Base-by-base conservation (phyloP, 2,113 vertebrate genomes). In the Scophthalmus maximus region DNA sequence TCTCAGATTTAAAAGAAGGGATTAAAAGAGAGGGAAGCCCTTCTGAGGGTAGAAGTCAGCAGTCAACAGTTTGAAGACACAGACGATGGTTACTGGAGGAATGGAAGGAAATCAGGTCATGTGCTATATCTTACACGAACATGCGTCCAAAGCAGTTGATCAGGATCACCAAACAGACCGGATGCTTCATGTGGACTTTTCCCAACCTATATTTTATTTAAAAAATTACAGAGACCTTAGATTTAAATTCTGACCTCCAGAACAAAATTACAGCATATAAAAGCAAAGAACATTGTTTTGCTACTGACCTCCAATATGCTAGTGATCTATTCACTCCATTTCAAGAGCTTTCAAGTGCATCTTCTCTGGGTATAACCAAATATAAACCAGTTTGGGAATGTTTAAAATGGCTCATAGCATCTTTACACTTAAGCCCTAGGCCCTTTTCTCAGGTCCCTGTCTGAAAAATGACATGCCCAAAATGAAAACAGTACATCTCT, bases 11-110 rank as follows among this genome's bases (percentile, higher is more conserved):
- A 59, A 25, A 20, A 55, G 53, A 6, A 17, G 20, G 53, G 50
- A 82, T 82, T 81, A 74, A 30, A 22, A n/a, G 56, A 38, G 30
- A 8, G 30, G 52, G 27, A 36, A 18, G 18, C 5, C 55, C 40
- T 36, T 15, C 26, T 50, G 8, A 23, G 20, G 3, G 17, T 3
- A 14, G n/a, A 29, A 15, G 3, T 69, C 40, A 23, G 22, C 38
- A 17, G 17, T 27, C 3, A 23, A 27, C 47, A 42, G n/a, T 34
- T 36, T 58, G 2, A 62, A 23, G 29, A 62, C 57, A 74, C 1
- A 30, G 15, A 73, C 40, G 42, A 15, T 11, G 8, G 25, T 32
- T 22, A 26, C 8, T 38, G 49, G 62, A 40, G 3, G 6, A 42
- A n/a, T 22, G 5, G 23, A 18, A 32, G 9, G 32, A 27, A 52